Evolutionary conservation across 2,888 invertebrate species (phyloP), one percentile per base, ranked within the genome.

Genomic region (Empis stercorea): DNA sequence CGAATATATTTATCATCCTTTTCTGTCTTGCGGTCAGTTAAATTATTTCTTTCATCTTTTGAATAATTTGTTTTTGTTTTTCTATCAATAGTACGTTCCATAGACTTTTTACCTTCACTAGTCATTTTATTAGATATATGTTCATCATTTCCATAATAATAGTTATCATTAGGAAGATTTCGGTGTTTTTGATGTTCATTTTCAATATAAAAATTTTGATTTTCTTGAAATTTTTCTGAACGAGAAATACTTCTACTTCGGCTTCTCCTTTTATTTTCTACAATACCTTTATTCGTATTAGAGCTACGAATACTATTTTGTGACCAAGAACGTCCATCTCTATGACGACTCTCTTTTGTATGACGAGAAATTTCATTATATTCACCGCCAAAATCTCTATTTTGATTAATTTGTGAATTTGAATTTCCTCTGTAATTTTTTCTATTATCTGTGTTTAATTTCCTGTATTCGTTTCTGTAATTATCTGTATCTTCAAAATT

Each of bases 171-270:
- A 27, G 23, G 5, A 27, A 7, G 23, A 27, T 27, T 27, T 27
- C 36, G 47, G 10, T 43, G 39, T 23, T 45, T 48, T 15, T 68
- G 64, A 16, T 59, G 56, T 43, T 32, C 60, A 74, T 76, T 58
- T 73, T 76, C 52, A 74, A 75, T 34, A 75, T 71, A 52, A 70
- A 72, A 55, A 65, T 68, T 51, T 76, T 77, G 51, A 73, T 72
- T 39, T 75, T 75, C 54, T 75, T 69, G 51, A 70, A 73, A n/a
- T 64, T 52, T 58, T 63, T 57, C 63, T 47, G 17, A n/a, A 2
- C 34, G 34, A n/a, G 14, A 27, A 14, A 10, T n/a, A 27, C 23
- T 40, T 40, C 40, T 23, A 14, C 23, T 40, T 27, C 40, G 13
- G 64, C 49, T 62, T 66, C 46, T 57, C 57, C 55, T 64, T 68